Base-by-base conservation (phyloP, 53 echinoderm and acorn worm genomes). In the Henricia sp. region DNA sequence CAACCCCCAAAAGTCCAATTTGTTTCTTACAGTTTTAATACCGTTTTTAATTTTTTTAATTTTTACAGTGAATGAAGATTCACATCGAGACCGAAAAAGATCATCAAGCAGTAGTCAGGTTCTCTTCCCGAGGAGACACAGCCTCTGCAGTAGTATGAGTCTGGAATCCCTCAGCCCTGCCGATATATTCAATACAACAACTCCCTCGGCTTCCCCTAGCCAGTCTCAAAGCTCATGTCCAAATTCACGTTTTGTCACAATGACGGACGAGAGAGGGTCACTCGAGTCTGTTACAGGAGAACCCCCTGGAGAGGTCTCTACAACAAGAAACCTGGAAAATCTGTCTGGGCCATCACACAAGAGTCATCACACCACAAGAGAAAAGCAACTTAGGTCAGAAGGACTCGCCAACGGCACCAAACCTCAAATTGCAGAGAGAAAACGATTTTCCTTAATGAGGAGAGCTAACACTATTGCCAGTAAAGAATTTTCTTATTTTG, bases 321-420 rank as follows among this genome's bases (percentile, higher is more conserved):
- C 88, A 51, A 50, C 84, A 0, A 91, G 87, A 3, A 86, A 91
- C 2, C 88, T 94, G 80, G 86, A 91, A 52, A 91, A 91, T 19
- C 84, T 96, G 25, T 96, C 96, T 1, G 58, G 82, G 62, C 77
- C 93, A 32, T 93, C 96, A 16, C 96, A 96, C 56, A 93, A 88
- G 59, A 94, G 92, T 70, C 87, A 93, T 37, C 93, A 96, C 72
- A 71, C 91, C 25, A 50, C 77, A 11, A 88, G 34, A 43, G 84
- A 77, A 46, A 59, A 19, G 13, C 42, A 59, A 37, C 33, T 30
- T 5, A 34, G 72, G 24, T 2, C 43, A 3, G 59, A 35, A 41
- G 60, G 23, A 20, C 13, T 57, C 28, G 17, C 55, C 54, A 41
- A 71, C 46, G 71, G 71, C 12, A 50, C 8, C 13, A 9, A 11